Base-by-base conservation (phyloP, 2,888 invertebrate species). In the Poecilus cupreus region DNA sequence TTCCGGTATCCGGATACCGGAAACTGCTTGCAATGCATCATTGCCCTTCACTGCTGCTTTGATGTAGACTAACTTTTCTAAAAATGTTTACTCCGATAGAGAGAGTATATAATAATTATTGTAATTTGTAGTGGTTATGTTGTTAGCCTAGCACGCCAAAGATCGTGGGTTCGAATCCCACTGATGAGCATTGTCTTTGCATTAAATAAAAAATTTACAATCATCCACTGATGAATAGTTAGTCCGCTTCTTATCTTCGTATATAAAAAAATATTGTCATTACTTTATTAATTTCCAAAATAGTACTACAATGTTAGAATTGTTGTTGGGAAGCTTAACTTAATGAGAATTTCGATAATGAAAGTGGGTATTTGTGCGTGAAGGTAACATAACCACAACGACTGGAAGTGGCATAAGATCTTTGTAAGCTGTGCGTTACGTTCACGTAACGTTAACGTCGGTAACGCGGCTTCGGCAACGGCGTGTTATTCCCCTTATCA, bases 401-500 rank as follows among this genome's bases (percentile, higher is more conserved):
- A 8, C 57, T 18, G 20, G 20, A 20, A 20, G 57, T 57, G 13
- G 24, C 24, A 16, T 46, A 32, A 37, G 37, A 68, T 68, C 32
- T 60, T 60, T 54, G 60, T 60, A 60, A 68, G 60, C 26, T 24
- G 60, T 60, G 60, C 64, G 64, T 68, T 68, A 32, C 37, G 43
- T 78, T 43, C 20, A 22, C 68, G 20, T 26, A 68, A 51, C 51
- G 78, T 78, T 57, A 60, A 49, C 20, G 77, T 83, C 85, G 86
- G 46, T 85, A 84, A 87, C 86, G 86, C 83, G 86, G 87, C 86
- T 68, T 37, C 86, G 87, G 87, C 87, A 88, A 88, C 87, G 87
- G 86, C 87, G 87, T 87, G 88, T 89, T 88, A 88, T 88, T 88
- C 88, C 88, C 88, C 89, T 90, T 90, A 90, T 90, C 90, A 89